These are phyloP conservation scores for Sciaenops ocellatus DNA, from an alignment of 2,797 vertebrate genomes.

Conservation along the genomic window DNA sequence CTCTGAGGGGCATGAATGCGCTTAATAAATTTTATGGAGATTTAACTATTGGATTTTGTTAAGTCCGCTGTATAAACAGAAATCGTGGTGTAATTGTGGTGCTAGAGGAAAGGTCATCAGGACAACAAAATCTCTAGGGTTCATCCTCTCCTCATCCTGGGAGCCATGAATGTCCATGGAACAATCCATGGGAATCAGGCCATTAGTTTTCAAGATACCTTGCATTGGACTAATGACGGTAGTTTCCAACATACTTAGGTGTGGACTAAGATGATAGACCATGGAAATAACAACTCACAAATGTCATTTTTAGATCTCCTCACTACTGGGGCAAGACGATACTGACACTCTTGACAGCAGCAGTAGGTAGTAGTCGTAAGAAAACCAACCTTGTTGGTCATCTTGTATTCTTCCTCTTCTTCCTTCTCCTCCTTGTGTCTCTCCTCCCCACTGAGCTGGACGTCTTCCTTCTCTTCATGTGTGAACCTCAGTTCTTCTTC, in stretches of 20 bases:
- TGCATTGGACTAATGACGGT: not conserved
- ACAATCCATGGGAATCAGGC: not conserved
- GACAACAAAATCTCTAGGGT: not conserved
- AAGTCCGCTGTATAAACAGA: not conserved
- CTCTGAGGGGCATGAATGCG: not conserved
- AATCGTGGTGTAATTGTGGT: not conserved
- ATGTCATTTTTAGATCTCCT: not conserved
- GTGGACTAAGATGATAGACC: not conserved
- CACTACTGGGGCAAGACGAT: not conserved
- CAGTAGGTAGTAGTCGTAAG: not conserved
- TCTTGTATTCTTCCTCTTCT: constrained; percentile 35
- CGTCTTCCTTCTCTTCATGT: constrained; percentile 60
- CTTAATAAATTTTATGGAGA: not conserved
- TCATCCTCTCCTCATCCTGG: not conserved
- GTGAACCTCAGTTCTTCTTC: constrained; percentile 71
- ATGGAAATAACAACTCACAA: not conserved
- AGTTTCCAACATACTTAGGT: not conserved
- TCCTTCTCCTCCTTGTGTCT: constrained; percentile 39
- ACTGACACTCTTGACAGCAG: not conserved
- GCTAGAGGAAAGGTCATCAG: not conserved
- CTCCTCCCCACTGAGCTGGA: constrained; percentile 53
- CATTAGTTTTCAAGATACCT: not conserved
- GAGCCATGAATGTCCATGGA: not conserved
- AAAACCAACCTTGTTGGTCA: constrained; percentile 56
- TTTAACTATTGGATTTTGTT: not conserved